Evolutionary conservation across 1,140 invertebrate species (phyloP).

Genomic region (Anadara kagoshimensis): DNA sequence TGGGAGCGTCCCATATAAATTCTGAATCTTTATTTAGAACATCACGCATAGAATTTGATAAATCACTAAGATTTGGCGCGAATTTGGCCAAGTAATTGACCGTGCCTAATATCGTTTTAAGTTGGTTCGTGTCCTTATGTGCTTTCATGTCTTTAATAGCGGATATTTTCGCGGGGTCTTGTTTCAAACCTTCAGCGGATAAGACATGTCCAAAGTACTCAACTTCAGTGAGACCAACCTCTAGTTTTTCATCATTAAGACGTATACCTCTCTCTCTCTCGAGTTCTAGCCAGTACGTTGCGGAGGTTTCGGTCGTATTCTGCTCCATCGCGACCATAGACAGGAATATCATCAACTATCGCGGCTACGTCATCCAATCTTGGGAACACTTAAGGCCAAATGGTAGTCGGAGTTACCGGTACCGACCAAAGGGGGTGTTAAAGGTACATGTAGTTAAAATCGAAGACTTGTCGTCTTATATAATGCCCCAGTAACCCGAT

Average conservation of each 20-base stretch:
- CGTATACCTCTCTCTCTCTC: conserved; percentile 26
- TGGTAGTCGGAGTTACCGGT: conserved; percentile 62
- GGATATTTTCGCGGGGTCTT: conserved; percentile 67
- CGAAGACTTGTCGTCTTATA: conserved; percentile 64
- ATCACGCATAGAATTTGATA: conserved; percentile 6
- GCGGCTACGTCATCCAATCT: conserved; percentile 59
- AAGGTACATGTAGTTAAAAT: conserved; percentile 53
- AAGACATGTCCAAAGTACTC: conserved; percentile 53
- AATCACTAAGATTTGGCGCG: conserved; percentile 16
- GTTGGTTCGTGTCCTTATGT: conserved; percentile 4
- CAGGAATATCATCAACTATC: conserved; percentile 69
- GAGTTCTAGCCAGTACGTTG: conserved; percentile 12
- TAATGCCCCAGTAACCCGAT: conserved; percentile 69
- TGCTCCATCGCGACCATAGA: conserved; percentile 50
- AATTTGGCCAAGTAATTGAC: conserved; percentile 26
- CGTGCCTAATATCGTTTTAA: conserved; percentile 22
- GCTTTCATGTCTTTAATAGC: conserved; percentile 52
- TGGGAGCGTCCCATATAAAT: conserved; percentile 56
- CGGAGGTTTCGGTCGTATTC: conserved; percentile 43
- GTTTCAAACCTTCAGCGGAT: conserved; percentile 33
- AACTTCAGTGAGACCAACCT: conserved; percentile 38
- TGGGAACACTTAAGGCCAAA: conserved; percentile 54
- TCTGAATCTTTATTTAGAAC: conserved; percentile 1
- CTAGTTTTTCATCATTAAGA: conserved; percentile 37
- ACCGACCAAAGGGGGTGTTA: conserved; percentile 67